phyloP scores from a whole-genome alignment of 1,140 invertebrate genomes.

The Sarcophaga peregrina region DNA sequence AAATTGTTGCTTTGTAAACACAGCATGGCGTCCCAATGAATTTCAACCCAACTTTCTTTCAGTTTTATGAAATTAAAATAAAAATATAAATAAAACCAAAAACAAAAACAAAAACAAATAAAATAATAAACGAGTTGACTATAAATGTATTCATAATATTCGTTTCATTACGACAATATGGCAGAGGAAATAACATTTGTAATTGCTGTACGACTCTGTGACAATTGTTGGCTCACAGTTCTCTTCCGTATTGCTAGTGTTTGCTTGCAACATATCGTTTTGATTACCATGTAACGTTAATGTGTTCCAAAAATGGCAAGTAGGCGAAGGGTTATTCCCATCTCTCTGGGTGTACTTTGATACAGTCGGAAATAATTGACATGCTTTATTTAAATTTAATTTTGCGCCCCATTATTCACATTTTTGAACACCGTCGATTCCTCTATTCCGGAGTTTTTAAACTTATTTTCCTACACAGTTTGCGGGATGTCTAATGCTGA shows the following conservation, averaged over 20 bases:
- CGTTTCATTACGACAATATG: neutral
- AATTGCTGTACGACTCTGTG: neutral
- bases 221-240: neutral
- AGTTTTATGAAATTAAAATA: neutral
- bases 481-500: too few species aligned
- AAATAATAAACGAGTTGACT: neutral
- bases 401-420: neutral
- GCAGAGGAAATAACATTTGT: neutral
- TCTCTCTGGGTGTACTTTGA: neutral
- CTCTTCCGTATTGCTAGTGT: neutral
- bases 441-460: too few species aligned
- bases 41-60: constrained; percentile 16
- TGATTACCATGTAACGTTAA: neutral
- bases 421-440: neutral
- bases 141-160: constrained; percentile 1
- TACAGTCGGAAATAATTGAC: constrained; percentile 2
- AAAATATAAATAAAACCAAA: too few species aligned
- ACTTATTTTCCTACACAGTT: too few species aligned
- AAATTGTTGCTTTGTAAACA: neutral
- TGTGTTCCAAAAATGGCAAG: neutral
- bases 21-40: constrained; percentile 7
- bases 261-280: neutral
- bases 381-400: neutral
- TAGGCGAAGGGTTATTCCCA: neutral
- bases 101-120: too few species aligned